Conservation (phyloP, 2,888 invertebrate species). For the Vanessa cardui region DNA sequence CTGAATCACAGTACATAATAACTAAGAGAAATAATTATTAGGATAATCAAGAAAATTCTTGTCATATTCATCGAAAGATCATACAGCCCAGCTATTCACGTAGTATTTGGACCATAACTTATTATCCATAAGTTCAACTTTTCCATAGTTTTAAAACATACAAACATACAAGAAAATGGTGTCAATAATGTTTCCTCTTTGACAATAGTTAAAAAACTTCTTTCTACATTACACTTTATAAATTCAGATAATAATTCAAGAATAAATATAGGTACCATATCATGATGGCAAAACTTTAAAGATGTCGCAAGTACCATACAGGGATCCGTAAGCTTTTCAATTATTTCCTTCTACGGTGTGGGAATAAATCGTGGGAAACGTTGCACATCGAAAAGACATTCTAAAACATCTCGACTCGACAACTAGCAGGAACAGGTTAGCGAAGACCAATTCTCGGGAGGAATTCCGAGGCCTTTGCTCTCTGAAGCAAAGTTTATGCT, state of each 20-base stretch:
- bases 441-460: constrained; percentile 15
- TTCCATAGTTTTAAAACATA: no score
- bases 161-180: no score
- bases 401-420: constrained; percentile 20
- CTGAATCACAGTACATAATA: no score
- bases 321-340: constrained; percentile 15
- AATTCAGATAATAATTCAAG: not conserved
- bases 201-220: not conserved
- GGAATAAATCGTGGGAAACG: constrained; percentile 21
- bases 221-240: not conserved
- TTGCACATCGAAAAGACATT: constrained; percentile 10
- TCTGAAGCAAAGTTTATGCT: constrained; percentile 11
- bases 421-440: constrained; percentile 16
- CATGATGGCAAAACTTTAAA: constrained; percentile 3
- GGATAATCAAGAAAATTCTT: no score
- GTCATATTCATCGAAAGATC: no score
- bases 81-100: no score
- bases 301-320: constrained; percentile 13
- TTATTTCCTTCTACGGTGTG: constrained; percentile 17
- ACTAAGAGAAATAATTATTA: no score
- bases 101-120: no score
- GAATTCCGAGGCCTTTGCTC: constrained; percentile 14
- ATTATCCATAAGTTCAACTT: no score
- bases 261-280: not conserved
- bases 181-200: no score